Conservation (phyloP, 2,888 invertebrate species). For the Ferrisia virgata region DNA sequence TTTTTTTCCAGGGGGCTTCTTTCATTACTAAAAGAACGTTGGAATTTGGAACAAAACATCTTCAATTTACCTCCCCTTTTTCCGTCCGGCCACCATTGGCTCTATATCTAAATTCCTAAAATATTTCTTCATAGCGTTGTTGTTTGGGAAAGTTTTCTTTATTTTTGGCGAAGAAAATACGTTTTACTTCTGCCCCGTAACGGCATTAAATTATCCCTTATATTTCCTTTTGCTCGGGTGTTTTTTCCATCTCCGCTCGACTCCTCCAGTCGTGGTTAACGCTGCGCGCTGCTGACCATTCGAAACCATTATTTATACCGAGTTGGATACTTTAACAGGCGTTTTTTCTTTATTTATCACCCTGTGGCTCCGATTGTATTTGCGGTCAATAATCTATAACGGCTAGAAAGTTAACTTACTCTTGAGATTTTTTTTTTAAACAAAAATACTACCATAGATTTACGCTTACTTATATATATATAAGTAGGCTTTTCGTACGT, state of each 20-base stretch:
- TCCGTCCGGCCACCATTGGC: neutral
- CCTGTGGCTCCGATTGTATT: slow-evolving; percentile 41
- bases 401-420: neutral
- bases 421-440: too few relatives aligned
- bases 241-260: neutral
- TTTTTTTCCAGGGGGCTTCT: slow-evolving; percentile 3
- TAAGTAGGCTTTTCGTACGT: neutral
- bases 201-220: slow-evolving; percentile 45
- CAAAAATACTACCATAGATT: too few relatives aligned
- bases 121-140: slow-evolving; percentile 31
- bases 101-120: slow-evolving; percentile 35
- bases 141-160: slow-evolving; percentile 40
- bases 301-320: slow-evolving; percentile 40
- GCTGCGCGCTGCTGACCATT: slow-evolving; percentile 33
- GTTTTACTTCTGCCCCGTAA: slow-evolving; percentile 41
- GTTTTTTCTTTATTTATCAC: slow-evolving; percentile 44
- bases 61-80: slow-evolving; percentile 15
- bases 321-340: slow-evolving; percentile 37
- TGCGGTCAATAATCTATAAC: slow-evolving; percentile 17
- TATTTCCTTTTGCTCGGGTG: slow-evolving; percentile 30
- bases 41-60: slow-evolving; percentile 41
- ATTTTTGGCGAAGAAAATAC: slow-evolving; percentile 45
- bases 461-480: neutral
- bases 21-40: slow-evolving; percentile 34
- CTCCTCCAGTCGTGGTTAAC: neutral